Conservation (phyloP, 2,797 vertebrate genomes). For the Muraenolepis orangiensis region DNA sequence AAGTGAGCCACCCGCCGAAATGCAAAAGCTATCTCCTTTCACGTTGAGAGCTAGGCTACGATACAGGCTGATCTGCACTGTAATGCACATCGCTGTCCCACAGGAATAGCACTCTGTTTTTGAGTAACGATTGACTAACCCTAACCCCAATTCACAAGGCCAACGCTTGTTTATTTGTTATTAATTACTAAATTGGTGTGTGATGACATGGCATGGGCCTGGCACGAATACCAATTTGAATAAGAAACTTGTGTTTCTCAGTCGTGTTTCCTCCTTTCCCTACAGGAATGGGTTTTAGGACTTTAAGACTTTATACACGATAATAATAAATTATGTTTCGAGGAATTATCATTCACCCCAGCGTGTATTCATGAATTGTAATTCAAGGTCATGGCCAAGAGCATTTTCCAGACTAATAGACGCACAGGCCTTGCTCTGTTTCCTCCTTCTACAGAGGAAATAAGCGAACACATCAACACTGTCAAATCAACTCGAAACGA, state of each 20-base stretch:
- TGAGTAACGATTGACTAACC: not conserved
- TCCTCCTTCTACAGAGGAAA: conserved; percentile 1
- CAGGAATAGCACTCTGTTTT: not conserved
- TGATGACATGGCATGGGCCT: not conserved
- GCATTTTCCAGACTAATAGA: not conserved
- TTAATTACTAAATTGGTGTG: not conserved
- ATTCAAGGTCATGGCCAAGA: conserved; percentile 16
- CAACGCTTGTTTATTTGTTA: not conserved
- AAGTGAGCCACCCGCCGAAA: too few relatives aligned
- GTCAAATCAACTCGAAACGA: conserved; percentile 15
- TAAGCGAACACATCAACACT: conserved; percentile 19
- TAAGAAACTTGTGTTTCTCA: not conserved
- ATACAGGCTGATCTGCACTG: not conserved
- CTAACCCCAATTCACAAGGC: not conserved
- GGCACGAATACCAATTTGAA: not conserved
- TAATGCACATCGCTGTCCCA: too few relatives aligned
- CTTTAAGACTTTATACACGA: conserved; percentile 13
- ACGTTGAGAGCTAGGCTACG: not conserved
- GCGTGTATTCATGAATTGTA: conserved; percentile 26
- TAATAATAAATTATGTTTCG: conserved; percentile 6
- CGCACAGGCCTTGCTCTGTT: not conserved
- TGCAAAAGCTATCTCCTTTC: not conserved
- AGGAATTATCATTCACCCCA: conserved; percentile 12
- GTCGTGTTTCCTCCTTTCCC: not conserved
- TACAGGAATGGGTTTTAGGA: not conserved